Evolutionary conservation across 2,888 invertebrate species (phyloP), one percentile per base, ranked within the genome.

Genomic region (Spisula solida): DNA sequence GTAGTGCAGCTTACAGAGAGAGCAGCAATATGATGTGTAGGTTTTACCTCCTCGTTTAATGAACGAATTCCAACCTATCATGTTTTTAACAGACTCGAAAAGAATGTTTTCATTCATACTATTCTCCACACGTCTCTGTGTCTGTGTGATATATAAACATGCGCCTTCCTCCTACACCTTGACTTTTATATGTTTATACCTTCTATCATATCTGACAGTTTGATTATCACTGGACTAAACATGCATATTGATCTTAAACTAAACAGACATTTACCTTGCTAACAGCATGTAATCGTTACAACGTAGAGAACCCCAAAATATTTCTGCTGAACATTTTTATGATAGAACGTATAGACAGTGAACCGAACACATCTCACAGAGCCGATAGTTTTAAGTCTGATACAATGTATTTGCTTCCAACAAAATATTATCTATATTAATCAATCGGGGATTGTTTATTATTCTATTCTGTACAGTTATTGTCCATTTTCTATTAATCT

Each of bases 151-250:
- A 31, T 75, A 31, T 16, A 31, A 6, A 75, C 34, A 34, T 31
- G 31, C 31, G 4, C 31, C 34, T 75, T 31, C 12, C 75, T 31
- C 75, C 75, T 31, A 75, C 75, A 75, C n/a, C 75, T 75, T 31
- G 75, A 75, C 75, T 31, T 75, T 31, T 75, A 75, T 75, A 16
- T 75, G 34, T 31, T 34, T 75, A 75, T 31, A 75, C 75, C 8
- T 75, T 75, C 12, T 34, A 34, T 34, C 31, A 18, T 14, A 34
- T 34, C 75, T 34, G 75, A 75, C 75, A 75, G 34, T 1, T 75
- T 75, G 34, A 75, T 75, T 29, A 75, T 31, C 31, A 0, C 31
- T 14, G 34, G 34, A 31, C 34, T 34, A 75, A 75, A 31, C 75
- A 31, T 31, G 16, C 31, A 34, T 75, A 75, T 34, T 75, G 75